Base-by-base conservation (phyloP, 2,113 vertebrate species). In the Plestiodon gilberti region DNA sequence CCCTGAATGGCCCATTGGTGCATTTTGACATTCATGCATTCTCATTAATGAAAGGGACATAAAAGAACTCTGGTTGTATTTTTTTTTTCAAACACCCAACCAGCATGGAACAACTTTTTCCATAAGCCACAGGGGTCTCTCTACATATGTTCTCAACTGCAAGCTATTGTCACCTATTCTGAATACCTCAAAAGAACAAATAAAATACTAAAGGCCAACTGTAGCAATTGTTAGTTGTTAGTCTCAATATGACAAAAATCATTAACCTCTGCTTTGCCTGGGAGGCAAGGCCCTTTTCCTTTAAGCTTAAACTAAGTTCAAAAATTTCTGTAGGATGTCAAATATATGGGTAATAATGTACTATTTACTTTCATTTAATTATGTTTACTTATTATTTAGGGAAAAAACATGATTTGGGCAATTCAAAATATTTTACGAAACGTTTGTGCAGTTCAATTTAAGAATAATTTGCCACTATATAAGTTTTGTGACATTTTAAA, bases 101-200 rank as follows among this genome's bases (percentile, higher is more conserved):
- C 98, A 97, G 98, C 98, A 97, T 97, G 96, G 94, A 98, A 95
- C 97, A 98, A 97, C 98, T 98, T 98, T 94, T 97, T 96, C 97
- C 97, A 96, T 97, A 98, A 98, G 97, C 98, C 97, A 93, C 97
- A 97, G 98, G 98, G 98, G 98, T 98, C 97, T 98, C 97, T 96
- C 97, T 99, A 98, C 98, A 99, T 98, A 99, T 99, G 98, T 99
- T 99, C 98, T 99, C 98, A 98, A 99, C 98, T 98, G 98, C 98
- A 97, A 97, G 95, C 98, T 95, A 98, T 99, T 99, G 98, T 99
- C 98, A 98, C 97, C 96, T 98, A 97, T 96, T 97, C 96, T 99
- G 97, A 98, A 98, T 98, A 97, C 97, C 98, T 98, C 98, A 98
- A 98, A 99, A 98, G 98, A 95, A 97, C 96, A 96, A 95, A 96